Percentiles rank a stretch among this genome's conserved stretches.
phyloP scores from a whole-genome alignment of 2,888 invertebrate species.

The Drosophila paramelanica region DNA sequence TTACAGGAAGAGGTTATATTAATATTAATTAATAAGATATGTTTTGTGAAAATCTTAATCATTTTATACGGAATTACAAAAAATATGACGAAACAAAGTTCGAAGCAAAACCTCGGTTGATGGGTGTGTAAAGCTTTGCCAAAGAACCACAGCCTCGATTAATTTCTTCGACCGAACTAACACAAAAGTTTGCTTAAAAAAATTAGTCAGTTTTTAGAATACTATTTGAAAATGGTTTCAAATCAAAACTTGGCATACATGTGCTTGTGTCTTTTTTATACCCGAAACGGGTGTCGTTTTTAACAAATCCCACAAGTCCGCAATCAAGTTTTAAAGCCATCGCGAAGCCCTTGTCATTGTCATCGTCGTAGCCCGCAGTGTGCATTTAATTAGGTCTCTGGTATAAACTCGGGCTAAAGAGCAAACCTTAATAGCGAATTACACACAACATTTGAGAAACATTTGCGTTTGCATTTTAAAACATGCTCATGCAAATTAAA shows the following conservation, averaged over 20 bases:
- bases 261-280: background rate
- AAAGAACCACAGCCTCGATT: no score
- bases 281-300: constrained; percentile 5
- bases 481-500: constrained; percentile 68
- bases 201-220: background rate
- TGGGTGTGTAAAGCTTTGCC: no score
- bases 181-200: no score
- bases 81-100: no score
- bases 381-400: constrained; percentile 70
- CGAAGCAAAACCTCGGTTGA: no score
- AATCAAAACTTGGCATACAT: background rate
- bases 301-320: constrained; percentile 25
- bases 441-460: constrained; percentile 67
- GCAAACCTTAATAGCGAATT: constrained; percentile 58
- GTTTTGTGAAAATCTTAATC: no score
- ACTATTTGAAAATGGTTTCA: background rate
- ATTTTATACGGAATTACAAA: no score
- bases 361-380: constrained; percentile 15
- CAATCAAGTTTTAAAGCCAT: constrained; percentile 51
- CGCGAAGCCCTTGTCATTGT: constrained; percentile 25
- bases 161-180: no score
- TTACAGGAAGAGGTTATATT: no score
- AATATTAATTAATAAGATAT: no score
- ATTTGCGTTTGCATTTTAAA: constrained; percentile 52
- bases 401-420: constrained; percentile 39